A percentile compares a stretch with the other conserved stretches of the same genome.
These are phyloP conservation scores for Bubalus kerabau DNA, from an alignment of 2,113 vertebrate genomes.

Conservation along the genomic window DNA sequence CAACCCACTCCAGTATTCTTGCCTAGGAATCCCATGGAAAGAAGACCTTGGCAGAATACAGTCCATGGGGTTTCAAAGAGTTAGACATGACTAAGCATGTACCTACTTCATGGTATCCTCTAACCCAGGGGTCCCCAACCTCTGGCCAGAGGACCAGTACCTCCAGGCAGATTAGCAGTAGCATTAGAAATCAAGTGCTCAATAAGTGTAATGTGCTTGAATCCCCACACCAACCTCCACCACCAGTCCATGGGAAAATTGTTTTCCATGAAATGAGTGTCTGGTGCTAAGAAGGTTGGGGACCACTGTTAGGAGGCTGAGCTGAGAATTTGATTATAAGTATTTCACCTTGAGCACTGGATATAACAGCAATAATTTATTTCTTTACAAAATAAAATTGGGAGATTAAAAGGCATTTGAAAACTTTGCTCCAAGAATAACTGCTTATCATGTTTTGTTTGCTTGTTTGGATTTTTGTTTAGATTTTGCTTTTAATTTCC, in stretches of 20 bases:
- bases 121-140: background rate
- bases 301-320: background rate
- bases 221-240: background rate
- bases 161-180: background rate
- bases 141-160: background rate
- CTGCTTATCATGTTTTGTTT: background rate
- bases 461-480: background rate
- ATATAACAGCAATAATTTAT: background rate
- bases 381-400: background rate
- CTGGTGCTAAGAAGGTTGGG: background rate
- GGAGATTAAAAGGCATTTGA: background rate
- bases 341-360: background rate
- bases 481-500: background rate
- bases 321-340: background rate
- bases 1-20: background rate
- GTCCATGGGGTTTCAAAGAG: background rate
- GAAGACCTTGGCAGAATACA: background rate
- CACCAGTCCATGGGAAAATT: background rate
- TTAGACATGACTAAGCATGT: background rate
- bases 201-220: background rate
- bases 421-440: background rate
- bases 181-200: background rate
- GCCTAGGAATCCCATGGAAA: background rate
- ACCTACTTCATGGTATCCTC: background rate
- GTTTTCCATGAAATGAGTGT: background rate